Percentiles rank a stretch among this genome's conserved stretches.
phyloP scores from a whole-genome alignment of 2,888 invertebrate species.

The Nectonema munidae region DNA sequence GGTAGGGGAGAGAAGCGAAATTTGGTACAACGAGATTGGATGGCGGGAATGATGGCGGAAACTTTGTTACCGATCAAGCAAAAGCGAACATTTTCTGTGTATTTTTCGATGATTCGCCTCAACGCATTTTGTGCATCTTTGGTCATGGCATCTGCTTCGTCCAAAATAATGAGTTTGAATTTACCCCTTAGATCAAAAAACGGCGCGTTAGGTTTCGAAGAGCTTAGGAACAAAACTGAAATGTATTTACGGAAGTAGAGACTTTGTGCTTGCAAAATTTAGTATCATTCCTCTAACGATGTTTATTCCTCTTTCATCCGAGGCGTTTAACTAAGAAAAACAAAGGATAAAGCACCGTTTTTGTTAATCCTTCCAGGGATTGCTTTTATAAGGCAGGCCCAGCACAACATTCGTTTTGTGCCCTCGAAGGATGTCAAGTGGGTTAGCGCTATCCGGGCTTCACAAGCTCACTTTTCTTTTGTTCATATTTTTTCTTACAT shows the following conservation, averaged over 20 bases:
- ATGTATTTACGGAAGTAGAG: slow-evolving; percentile 28
- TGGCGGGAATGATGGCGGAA: slow-evolving; percentile 84
- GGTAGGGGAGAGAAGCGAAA: slow-evolving; percentile 71
- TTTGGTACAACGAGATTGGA: slow-evolving; percentile 83
- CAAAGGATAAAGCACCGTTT: neutral
- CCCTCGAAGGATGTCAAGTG: no score
- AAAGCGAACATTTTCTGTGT: slow-evolving; percentile 84
- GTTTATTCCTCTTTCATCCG: slow-evolving; percentile 81
- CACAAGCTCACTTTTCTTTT: no score
- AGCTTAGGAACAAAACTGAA: neutral
- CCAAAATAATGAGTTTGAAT: slow-evolving; percentile 71
- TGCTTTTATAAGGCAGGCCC: no score
- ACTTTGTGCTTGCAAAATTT: slow-evolving; percentile 76
- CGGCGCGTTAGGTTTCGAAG: no score
- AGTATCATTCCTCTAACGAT: slow-evolving; percentile 69
- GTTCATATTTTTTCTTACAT: no score
- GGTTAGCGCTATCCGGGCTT: no score
- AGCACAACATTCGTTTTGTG: no score
- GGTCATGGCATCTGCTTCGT: slow-evolving; percentile 98
- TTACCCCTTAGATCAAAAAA: no score
- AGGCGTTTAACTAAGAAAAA: slow-evolving; percentile 49
- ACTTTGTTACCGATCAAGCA: slow-evolving; percentile 95
- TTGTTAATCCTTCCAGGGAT: no score
- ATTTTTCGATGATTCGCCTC: slow-evolving; percentile 83
- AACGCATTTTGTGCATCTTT: slow-evolving; percentile 95